These are phyloP conservation scores for Sus cebifrons DNA, from an alignment of 2,797 vertebrate species.

Conservation along the genomic window DNA sequence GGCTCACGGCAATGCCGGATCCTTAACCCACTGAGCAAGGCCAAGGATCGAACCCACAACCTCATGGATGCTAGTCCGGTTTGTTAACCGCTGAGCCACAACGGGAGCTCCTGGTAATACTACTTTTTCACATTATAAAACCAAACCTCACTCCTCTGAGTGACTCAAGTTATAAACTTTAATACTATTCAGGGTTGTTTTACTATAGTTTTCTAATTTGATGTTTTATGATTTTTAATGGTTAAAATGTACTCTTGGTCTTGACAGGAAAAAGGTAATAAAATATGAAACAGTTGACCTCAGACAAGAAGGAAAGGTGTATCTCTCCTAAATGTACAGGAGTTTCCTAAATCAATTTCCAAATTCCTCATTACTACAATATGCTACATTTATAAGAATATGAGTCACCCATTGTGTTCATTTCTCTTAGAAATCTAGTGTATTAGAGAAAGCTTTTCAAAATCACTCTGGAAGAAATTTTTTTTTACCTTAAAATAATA, in stretches of 20 bases:
- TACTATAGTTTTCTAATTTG: conserved; percentile 58
- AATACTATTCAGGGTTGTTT: conserved; percentile 51
- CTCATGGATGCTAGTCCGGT: no score
- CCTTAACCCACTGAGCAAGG: no score
- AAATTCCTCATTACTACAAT: background rate
- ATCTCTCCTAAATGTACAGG: background rate
- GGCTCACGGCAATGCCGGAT: no score
- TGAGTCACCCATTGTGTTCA: background rate
- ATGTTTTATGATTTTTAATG: conserved; percentile 29
- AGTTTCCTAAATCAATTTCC: conserved; percentile 5
- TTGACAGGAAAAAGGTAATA: conserved; percentile 51
- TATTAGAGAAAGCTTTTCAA: background rate
- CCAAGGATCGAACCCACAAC: no score
- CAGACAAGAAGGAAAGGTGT: background rate
- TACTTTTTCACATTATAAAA: conserved; percentile 18
- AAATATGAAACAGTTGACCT: conserved; percentile 49
- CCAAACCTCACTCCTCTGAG: conserved; percentile 1
- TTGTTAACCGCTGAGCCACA: no score
- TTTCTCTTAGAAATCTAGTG: background rate
- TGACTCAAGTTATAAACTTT: conserved; percentile 67
- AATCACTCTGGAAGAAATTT: background rate
- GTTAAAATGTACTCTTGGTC: conserved; percentile 54
- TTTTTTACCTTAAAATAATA: conserved; percentile 17
- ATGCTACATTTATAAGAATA: background rate
- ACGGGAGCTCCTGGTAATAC: background rate